These are phyloP conservation scores for Ephestia elutella DNA, from an alignment of 1,140 invertebrate species.

Conservation along the genomic window DNA sequence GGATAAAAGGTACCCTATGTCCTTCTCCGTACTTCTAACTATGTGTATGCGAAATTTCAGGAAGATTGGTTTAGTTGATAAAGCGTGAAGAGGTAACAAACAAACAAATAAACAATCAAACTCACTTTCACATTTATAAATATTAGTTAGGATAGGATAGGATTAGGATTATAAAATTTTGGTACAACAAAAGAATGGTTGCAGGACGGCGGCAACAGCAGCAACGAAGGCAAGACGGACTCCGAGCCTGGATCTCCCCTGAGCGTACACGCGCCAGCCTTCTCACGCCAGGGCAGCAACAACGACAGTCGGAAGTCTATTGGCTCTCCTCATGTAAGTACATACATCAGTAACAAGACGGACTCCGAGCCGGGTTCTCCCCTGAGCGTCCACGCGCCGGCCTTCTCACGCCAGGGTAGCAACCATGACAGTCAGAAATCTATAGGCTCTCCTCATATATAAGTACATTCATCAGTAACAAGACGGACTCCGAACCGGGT, in stretches of 20 bases:
- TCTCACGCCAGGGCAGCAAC: constrained; percentile 56
- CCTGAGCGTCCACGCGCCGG: constrained; percentile 46
- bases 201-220: constrained; percentile 57
- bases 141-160: too few species aligned
- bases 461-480: too few species aligned
- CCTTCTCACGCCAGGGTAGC: constrained; percentile 55
- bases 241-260: constrained; percentile 59
- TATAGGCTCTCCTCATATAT: constrained; percentile 51
- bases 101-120: too few species aligned
- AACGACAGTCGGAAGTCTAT: constrained; percentile 53
- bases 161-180: too few species aligned
- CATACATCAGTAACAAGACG: too few species aligned
- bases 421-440: constrained; percentile 55
- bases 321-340: constrained; percentile 42
- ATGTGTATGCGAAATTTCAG: too few species aligned
- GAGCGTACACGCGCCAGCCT: constrained; percentile 47
- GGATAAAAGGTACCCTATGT: too few species aligned
- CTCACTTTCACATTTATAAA: too few species aligned
- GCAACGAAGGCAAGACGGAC: constrained; percentile 60
- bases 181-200: too few species aligned
- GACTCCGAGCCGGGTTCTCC: constrained; percentile 62
- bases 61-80: too few species aligned
- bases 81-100: too few species aligned
- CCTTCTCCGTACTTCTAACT: too few species aligned
- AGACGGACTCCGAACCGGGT: constrained; percentile 59